These are phyloP conservation scores for Sebastes reedi DNA, from an alignment of 2,797 vertebrate genomes.

Conservation along the genomic window DNA sequence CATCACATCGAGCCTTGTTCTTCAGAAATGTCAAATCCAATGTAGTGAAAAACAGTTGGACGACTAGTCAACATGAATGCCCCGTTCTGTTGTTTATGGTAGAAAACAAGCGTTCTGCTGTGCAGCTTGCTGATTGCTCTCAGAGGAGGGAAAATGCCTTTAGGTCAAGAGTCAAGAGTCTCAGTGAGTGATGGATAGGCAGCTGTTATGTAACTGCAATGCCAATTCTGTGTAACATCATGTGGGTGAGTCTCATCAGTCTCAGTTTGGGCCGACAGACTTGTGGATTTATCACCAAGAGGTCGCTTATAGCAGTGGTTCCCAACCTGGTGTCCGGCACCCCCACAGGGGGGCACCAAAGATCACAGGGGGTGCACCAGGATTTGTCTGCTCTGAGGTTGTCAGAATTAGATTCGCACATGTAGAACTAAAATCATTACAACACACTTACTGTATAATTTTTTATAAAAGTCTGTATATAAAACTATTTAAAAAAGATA, in stretches of 20 bases:
- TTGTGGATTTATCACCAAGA: not conserved
- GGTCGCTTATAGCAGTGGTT: not conserved
- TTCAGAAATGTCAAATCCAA: not conserved
- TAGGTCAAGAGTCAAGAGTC: not conserved
- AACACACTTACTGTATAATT: too few relatives aligned
- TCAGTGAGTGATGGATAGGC: not conserved
- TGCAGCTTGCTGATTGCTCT: not conserved
- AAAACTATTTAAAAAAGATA: too few relatives aligned
- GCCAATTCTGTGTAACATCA: not conserved
- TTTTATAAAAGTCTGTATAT: too few relatives aligned
- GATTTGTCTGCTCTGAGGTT: too few relatives aligned
- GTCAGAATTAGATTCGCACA: too few relatives aligned
- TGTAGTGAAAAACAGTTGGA: not conserved
- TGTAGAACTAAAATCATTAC: too few relatives aligned
- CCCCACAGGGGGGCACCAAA: too few relatives aligned
- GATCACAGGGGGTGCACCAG: too few relatives aligned
- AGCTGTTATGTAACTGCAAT: not conserved
- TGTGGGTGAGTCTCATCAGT: not conserved
- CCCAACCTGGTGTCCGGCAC: too few relatives aligned
- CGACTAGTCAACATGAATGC: not conserved
- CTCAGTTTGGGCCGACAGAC: not conserved
- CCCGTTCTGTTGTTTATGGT: not conserved
- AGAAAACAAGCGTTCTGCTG: not conserved
- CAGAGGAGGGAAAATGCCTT: not conserved
- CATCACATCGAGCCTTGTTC: not conserved